phyloP scores from a whole-genome alignment of 2,113 vertebrate species.

The Loxodonta africana region DNA sequence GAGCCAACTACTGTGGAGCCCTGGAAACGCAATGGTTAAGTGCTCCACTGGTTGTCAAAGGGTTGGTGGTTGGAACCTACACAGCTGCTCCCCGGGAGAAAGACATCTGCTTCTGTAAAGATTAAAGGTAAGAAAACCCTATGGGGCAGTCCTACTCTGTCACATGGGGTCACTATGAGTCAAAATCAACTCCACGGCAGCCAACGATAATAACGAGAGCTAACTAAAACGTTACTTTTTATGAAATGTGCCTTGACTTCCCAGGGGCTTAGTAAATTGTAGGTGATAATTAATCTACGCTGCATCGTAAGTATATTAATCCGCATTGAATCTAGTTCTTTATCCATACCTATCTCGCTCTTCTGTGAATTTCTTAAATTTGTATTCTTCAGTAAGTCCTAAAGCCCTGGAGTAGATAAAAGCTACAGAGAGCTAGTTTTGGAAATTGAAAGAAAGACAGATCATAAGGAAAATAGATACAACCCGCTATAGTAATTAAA shows the following conservation, averaged over 20 bases:
- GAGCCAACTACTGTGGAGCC: background rate
- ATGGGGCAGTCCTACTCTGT: no score
- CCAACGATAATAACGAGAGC: background rate
- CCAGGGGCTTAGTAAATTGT: background rate
- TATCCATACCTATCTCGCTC: background rate
- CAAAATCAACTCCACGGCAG: background rate
- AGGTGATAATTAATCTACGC: background rate
- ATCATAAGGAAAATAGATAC: background rate
- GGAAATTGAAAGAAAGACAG: background rate
- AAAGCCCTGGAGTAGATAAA: background rate
- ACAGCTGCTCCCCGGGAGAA: background rate
- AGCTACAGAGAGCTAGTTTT: background rate
- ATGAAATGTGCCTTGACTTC: background rate
- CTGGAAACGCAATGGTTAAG: background rate
- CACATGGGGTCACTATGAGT: background rate
- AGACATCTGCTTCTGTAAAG: background rate
- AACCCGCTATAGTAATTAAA: background rate
- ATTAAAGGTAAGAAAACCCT: no score
- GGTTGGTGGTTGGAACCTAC: background rate
- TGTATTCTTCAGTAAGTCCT: background rate
- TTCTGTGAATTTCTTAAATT: background rate
- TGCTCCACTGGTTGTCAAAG: background rate
- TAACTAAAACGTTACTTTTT: background rate
- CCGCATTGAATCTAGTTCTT: background rate
- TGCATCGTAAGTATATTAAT: background rate